phyloP scores from a whole-genome alignment of 2,797 vertebrate species.

The Neosalanx taihuensis region DNA sequence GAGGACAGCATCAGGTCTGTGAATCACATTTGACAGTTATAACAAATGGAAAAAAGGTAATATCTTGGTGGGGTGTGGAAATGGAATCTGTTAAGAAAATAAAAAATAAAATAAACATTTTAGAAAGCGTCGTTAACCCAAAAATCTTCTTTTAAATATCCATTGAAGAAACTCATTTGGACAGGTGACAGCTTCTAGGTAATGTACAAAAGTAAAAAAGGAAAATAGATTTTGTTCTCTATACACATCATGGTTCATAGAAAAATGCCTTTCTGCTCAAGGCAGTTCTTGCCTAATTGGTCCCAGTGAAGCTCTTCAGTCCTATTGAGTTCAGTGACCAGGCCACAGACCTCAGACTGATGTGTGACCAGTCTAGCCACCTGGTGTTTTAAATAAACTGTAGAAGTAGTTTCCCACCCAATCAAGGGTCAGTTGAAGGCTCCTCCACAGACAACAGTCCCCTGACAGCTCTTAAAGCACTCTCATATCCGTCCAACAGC shows the following conservation, averaged over 20 bases:
- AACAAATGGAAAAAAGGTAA: conserved; percentile 68
- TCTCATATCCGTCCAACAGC: conserved; percentile 24
- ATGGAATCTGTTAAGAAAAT: conserved; percentile 47
- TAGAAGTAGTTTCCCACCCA: conserved; percentile 36
- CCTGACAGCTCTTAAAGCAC: not conserved
- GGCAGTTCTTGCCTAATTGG: conserved; percentile 47
- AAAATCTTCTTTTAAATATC: conserved; percentile 74
- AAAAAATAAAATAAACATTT: conserved; percentile 55
- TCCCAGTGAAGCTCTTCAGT: conserved; percentile 53
- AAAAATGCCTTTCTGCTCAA: conserved; percentile 51
- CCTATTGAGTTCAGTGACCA: conserved; percentile 19
- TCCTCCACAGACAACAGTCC: conserved; percentile 11
- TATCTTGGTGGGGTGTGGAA: conserved; percentile 56
- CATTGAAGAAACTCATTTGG: conserved; percentile 78
- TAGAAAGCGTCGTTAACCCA: conserved; percentile 40
- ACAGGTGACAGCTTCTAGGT: conserved; percentile 71
- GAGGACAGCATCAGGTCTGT: too few relatives aligned
- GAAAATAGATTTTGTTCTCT: conserved; percentile 99
- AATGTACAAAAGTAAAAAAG: conserved; percentile 97
- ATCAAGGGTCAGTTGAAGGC: conserved; percentile 17
- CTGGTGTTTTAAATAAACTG: conserved; percentile 25
- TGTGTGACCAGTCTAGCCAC: conserved; percentile 37
- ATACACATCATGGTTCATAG: conserved; percentile 79
- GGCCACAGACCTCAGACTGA: conserved; percentile 30
- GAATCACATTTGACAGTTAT: conserved; percentile 32